phyloP scores from a whole-genome alignment of 2,113 vertebrate species.

The Myotis davidii region DNA sequence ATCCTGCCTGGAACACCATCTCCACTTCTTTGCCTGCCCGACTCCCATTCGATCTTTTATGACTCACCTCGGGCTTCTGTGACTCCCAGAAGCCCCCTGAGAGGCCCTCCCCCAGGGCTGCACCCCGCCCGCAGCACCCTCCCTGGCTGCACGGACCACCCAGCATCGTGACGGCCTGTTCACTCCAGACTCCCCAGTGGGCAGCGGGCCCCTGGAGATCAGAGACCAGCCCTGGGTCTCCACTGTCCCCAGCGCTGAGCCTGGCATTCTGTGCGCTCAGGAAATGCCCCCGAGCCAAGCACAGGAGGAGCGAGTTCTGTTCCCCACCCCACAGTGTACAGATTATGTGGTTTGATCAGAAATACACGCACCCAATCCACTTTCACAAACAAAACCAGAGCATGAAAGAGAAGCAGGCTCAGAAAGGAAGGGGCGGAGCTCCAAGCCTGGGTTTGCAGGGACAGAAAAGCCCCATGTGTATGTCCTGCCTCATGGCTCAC shows the following conservation, averaged over 20 bases:
- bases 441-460: not conserved
- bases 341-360: not conserved
- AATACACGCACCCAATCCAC: not conserved
- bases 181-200: not conserved
- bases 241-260: not conserved
- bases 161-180: rapidly evolving
- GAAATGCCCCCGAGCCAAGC: not conserved
- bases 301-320: not conserved
- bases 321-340: rapidly evolving
- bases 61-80: not conserved
- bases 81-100: not conserved
- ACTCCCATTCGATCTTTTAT: too few relatives aligned
- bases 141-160: rapidly evolving
- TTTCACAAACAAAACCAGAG: not conserved
- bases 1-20: not conserved
- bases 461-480: not conserved
- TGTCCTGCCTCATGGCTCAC: not conserved
- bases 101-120: not conserved
- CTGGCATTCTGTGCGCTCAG: not conserved
- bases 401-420: not conserved
- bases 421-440: not conserved
- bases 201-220: not conserved
- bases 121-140: rapidly evolving
- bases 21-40: not conserved
- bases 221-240: not conserved